Conservation (phyloP, 1,140 invertebrate species). For the Apis cerana region DNA sequence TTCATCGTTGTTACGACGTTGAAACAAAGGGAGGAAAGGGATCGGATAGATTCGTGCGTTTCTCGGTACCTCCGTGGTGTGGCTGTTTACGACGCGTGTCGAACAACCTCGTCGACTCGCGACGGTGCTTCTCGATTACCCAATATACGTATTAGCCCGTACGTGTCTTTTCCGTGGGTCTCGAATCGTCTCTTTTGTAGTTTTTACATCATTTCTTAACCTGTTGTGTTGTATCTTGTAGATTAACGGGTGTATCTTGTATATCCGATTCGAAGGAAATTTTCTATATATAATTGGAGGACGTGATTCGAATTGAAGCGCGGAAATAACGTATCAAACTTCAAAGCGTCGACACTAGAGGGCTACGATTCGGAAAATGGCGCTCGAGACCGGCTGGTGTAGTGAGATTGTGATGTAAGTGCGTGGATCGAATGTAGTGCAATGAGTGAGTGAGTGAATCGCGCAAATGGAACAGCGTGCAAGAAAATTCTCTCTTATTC, state of each 20-base stretch:
- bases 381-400: conserved; percentile 56
- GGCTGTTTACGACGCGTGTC: background rate
- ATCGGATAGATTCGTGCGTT: background rate
- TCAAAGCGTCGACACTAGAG: background rate
- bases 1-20: background rate
- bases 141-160: conserved; percentile 71
- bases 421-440: conserved; percentile 30
- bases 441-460: conserved; percentile 27
- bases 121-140: conserved; percentile 63
- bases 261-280: background rate
- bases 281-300: background rate
- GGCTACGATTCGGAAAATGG: background rate
- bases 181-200: conserved; percentile 19
- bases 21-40: no score
- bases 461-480: conserved; percentile 34
- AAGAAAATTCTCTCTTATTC: conserved; percentile 48
- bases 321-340: background rate
- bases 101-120: conserved; percentile 34
- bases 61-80: background rate
- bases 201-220: background rate
- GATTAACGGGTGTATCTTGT: background rate
- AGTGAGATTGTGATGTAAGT: conserved; percentile 63
- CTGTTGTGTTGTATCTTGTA: background rate
- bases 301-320: background rate
- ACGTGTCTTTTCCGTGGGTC: conserved; percentile 57